These are phyloP conservation scores for Rhizomys pruinosus DNA, from an alignment of 2,113 vertebrate species.

Conservation along the genomic window DNA sequence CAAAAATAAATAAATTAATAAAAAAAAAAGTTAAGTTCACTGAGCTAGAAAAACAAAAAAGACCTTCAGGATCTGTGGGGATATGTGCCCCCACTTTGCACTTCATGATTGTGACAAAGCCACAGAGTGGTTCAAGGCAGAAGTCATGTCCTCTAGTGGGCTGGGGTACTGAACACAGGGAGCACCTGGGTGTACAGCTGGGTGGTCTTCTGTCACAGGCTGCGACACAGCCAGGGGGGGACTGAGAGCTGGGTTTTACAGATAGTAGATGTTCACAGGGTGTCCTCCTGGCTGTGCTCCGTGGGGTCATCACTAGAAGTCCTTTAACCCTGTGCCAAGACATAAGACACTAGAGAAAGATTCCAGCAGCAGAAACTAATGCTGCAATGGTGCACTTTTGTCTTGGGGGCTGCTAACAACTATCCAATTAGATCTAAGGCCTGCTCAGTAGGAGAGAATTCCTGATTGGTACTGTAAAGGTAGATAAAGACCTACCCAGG, in stretches of 20 bases:
- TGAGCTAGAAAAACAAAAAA: too few species aligned
- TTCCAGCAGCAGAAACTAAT: background rate
- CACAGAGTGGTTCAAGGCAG: background rate
- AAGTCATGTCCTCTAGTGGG: background rate
- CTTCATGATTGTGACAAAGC: background rate
- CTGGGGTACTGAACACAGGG: background rate
- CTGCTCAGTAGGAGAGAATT: too few species aligned
- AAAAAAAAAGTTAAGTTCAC: too few species aligned
- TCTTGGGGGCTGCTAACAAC: too few species aligned
- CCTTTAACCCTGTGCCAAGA: background rate
- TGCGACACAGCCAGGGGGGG: background rate
- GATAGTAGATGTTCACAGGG: background rate
- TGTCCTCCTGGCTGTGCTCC: fast-evolving
- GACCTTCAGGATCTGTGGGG: background rate
- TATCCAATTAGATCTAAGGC: too few species aligned
- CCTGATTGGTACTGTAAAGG: too few species aligned
- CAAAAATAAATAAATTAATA: too few species aligned
- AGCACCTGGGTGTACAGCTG: background rate
- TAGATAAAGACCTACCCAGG: too few species aligned
- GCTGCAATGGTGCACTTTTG: too few species aligned
- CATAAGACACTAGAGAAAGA: background rate
- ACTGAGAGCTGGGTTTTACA: background rate
- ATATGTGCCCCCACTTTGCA: background rate
- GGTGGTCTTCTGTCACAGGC: fast-evolving
- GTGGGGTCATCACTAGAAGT: background rate